Conservation (phyloP, 2,113 vertebrate genomes). For the Sprattus sprattus region DNA sequence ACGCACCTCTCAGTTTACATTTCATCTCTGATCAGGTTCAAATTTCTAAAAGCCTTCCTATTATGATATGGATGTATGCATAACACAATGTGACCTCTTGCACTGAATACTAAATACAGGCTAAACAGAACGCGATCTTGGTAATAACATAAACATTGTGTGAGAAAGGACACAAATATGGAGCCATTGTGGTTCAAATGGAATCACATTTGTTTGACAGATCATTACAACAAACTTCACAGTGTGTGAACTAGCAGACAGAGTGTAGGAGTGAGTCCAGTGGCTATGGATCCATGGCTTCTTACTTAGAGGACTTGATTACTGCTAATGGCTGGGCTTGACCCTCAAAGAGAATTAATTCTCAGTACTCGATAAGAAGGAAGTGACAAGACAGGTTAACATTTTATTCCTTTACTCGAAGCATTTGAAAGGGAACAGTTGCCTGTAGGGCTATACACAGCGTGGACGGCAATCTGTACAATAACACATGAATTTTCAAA, state of each 20-base stretch:
- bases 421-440: background rate
- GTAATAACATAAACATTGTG: no score
- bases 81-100: background rate
- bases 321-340: background rate
- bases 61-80: no score
- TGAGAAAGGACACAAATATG: background rate
- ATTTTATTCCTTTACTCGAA: slow-evolving; percentile 16
- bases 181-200: background rate
- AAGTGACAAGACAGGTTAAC: background rate
- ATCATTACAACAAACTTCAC: background rate
- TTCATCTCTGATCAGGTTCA: background rate
- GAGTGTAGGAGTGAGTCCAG: no score
- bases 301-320: no score
- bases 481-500: background rate
- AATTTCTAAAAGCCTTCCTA: no score
- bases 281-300: no score
- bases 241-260: no score
- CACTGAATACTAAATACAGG: background rate
- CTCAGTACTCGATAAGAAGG: background rate
- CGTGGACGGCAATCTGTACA: background rate
- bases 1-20: background rate
- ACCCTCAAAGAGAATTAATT: background rate
- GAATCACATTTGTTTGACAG: background rate
- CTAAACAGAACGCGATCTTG: background rate
- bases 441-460: background rate